Percentiles rank a stretch among this genome's conserved stretches.
phyloP scores from a whole-genome alignment of 2,797 vertebrate species.

The Glyptemys insculpta region DNA sequence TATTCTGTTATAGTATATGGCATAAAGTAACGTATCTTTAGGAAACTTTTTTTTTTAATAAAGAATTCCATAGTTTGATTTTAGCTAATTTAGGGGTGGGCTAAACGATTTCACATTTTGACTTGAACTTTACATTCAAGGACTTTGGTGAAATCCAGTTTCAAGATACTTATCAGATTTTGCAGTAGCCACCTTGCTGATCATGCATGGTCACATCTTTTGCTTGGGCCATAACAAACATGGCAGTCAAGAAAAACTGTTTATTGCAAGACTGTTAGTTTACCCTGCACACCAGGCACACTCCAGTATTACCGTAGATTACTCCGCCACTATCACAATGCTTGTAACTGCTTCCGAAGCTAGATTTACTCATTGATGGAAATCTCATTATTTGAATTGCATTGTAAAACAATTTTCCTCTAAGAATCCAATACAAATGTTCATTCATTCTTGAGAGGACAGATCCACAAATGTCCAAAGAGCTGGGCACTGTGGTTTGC shows the following conservation, averaged over 20 bases:
- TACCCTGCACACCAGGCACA: constrained; percentile 65
- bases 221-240: constrained; percentile 57
- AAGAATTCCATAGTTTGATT: constrained; percentile 7
- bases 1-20: constrained; percentile 70
- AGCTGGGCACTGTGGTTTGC: constrained; percentile 62
- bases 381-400: constrained; percentile 51
- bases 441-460: constrained; percentile 55
- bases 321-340: constrained; percentile 44
- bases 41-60: constrained; percentile 47
- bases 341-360: constrained; percentile 38
- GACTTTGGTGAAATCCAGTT: constrained; percentile 42
- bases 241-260: constrained; percentile 46
- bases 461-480: constrained; percentile 54
- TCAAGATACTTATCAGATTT: constrained; percentile 42
- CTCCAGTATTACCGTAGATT: constrained; percentile 54
- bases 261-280: constrained; percentile 69
- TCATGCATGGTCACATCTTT: constrained; percentile 37
- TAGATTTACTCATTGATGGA: constrained; percentile 19
- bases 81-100: constrained; percentile 68
- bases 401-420: constrained; percentile 31
- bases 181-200: constrained; percentile 52
- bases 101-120: constrained; percentile 64
- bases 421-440: constrained; percentile 46
- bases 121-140: constrained; percentile 51
- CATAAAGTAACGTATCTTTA: constrained; percentile 70